Evolutionary conservation across 2,888 invertebrate species (phyloP), one percentile per base, ranked within the genome.

Genomic region (Tenthredo scrophulariae): DNA sequence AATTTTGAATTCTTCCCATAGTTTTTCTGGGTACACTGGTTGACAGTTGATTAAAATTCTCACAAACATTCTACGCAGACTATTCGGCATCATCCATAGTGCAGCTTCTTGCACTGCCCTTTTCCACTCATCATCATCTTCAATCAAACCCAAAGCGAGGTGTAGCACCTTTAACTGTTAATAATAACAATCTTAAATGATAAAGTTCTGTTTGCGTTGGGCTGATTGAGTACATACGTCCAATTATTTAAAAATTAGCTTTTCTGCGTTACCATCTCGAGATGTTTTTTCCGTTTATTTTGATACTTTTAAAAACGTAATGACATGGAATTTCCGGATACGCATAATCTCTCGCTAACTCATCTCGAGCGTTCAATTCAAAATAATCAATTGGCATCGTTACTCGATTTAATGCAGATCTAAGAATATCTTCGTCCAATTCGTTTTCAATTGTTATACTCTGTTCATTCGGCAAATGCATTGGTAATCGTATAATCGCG

Each of bases 401-500:
- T 50, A 50, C 50, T 50, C 26, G 9, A 6, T 46, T 6, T 26
- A 75, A 46, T 15, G 50, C 50, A 15, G 43, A 15, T 18, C 18
- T 46, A 5, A 50, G 5, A 13, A 18, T 87, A 77, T 43, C 87
- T 85, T 5, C 91, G 91, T 29, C 93, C 86, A 88, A 93, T 29
- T 84, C 88, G 54, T 85, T 87, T 26, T 91, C 89, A 33, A 65
- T 15, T 65, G 26, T 15, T 85, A 72, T 40, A 43, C n/a, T 37
- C 85, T 77, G 26, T 62, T 50, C 10, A 89, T 85, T 87, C 90
- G 88, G 85, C 89, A 87, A 43, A 43, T 77, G 92, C n/a, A 93
- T 89, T 6, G 91, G 89, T n/a, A 93, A 85, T 58, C 90, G 72
- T 5, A 86, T 85, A 15, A 93, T 87, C 0, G 90, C 54, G 87